Base-by-base conservation (phyloP, 2,888 invertebrate species). In the Ectropis crepuscularia region DNA sequence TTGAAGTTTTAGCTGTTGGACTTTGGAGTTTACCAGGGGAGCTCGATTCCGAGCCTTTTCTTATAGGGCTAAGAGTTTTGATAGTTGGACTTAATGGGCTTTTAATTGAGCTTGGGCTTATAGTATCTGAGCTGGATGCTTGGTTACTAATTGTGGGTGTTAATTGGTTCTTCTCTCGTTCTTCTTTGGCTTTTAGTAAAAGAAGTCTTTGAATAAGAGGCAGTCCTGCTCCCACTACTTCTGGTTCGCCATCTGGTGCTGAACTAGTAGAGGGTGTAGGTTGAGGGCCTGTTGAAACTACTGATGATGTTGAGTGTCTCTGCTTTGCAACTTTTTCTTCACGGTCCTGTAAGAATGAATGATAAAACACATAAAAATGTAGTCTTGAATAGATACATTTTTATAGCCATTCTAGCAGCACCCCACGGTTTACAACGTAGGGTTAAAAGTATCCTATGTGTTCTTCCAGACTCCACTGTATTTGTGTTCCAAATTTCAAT, bases 101-200 rank as follows among this genome's bases (percentile, higher is more conserved):
- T 82, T 93, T 93, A 58, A 93, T 85, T 7, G 93, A 93, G 64
- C 87, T 90, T 11, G 93, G 93, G 49, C 93, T 93, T 9, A 93
- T 93, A 0, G 93, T 93, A 62, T 93, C 93, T 0, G 93, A 92
- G 61, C 93, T 93, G 9, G 93, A 93, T n/a, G 90, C 89, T 72
- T 87, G 89, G 61, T 93, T 92, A 67, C 92, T 92, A 16, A 76
- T 83, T 8, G 86, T 80, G 5, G 90, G 89, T 5, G 91, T 91
- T 0, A 92, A 73, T 73, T 90, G 90, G 71, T 90, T 91, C 61
- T 92, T 86, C 53, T 94, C 94, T 67, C 92, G 90, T 72, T 96
- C 96, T 84, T 95, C 95, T 87, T 96, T 96, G 39, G 96, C 95
- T 90, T 97, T 96, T 51, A 97, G 90, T 68, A 96, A 89, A 36